Evolutionary conservation across 2,113 vertebrate species (phyloP), one percentile per base, ranked within the genome.

Genomic region (Pandion haliaetus): DNA sequence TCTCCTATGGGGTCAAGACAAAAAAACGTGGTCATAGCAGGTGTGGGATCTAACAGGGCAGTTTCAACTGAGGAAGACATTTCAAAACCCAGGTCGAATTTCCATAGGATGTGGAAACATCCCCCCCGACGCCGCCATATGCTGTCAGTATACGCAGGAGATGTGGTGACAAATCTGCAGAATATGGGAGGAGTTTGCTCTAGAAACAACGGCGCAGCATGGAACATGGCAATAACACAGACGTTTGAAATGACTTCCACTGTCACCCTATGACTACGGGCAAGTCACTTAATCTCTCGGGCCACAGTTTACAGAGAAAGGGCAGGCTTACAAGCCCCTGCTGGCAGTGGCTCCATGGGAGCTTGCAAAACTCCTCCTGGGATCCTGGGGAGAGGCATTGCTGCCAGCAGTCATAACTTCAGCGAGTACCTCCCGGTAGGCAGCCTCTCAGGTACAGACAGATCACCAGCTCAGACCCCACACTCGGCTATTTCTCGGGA

Each of bases 101-200:
- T 50, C 36, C 21, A 5, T 5, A 9, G 0, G 10, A 42, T 1
- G 19, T 6, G 32, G 45, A 58, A 19, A 26, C 45, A 16, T 15
- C 32, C 8, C 12, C 21, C n/a, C 44, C 26, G n/a, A n/a, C n/a
- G n/a, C n/a, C n/a, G n/a, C n/a, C 20, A 8, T 2, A 29, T 0
- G 3, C 21, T 28, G 49, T 4, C 61, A 45, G 29, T 1, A 2
- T 5, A 57, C 0, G 3, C 54, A 50, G 67, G 52, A 66, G 24
- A 45, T 11, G 6, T 0, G 4, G 58, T 3, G 17, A 49, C 25
- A 16, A 14, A 47, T 3, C 25, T 11, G 36, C 5, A 29, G 12
- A 34, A 23, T 1, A 16, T 1, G 17, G 32, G 62, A 38, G 44
- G 23, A 38, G 17, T 13, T 44, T 17, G 62, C 29, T 86, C 25